Conservation (phyloP, 2,888 invertebrate species). For the Alviniconcha strummeri region DNA sequence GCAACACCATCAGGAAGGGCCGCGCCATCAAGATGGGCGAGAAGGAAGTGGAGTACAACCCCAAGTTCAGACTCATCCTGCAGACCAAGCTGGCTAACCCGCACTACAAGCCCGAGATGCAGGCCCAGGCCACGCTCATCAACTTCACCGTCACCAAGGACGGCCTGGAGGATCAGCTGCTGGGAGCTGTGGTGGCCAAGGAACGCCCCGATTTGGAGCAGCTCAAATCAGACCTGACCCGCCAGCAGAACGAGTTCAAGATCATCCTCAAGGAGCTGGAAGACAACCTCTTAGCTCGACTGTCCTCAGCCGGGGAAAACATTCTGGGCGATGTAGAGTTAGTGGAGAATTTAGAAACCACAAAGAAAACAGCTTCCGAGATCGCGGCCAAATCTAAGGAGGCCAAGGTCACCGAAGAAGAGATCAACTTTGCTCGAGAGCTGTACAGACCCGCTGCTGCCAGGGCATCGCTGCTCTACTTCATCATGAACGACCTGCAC, state of each 20-base stretch:
- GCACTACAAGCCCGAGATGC: slow-evolving; percentile 98
- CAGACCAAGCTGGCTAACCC: slow-evolving; percentile 98
- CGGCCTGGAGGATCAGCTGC: slow-evolving; percentile 94
- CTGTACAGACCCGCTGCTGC: slow-evolving; percentile 93
- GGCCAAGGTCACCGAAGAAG: slow-evolving; percentile 91
- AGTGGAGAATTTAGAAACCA: slow-evolving; percentile 96
- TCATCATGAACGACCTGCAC: slow-evolving; percentile 94
- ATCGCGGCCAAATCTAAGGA: slow-evolving; percentile 92
- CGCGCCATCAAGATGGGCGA: slow-evolving; percentile 96
- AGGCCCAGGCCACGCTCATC: slow-evolving; percentile 96
- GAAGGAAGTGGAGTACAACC: slow-evolving; percentile 95
- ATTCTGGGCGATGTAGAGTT: slow-evolving; percentile 94
- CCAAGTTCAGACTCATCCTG: slow-evolving; percentile 88
- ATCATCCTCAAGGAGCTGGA: slow-evolving; percentile 94
- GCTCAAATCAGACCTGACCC: slow-evolving; percentile 93
- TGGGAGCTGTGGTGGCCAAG: slow-evolving; percentile 97
- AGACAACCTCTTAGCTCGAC: slow-evolving; percentile 90
- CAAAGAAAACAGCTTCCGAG: slow-evolving; percentile 95
- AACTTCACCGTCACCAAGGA: slow-evolving; percentile 94
- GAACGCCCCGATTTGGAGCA: slow-evolving; percentile 97
- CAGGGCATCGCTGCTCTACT: slow-evolving; percentile 93
- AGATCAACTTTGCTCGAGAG: slow-evolving; percentile 95
- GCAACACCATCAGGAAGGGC: slow-evolving; percentile 94
- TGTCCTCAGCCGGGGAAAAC: slow-evolving; percentile 94
- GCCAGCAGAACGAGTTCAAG: slow-evolving; percentile 97